Conservation (phyloP, 2,797 vertebrate genomes). For the Echeneis naucrates region DNA sequence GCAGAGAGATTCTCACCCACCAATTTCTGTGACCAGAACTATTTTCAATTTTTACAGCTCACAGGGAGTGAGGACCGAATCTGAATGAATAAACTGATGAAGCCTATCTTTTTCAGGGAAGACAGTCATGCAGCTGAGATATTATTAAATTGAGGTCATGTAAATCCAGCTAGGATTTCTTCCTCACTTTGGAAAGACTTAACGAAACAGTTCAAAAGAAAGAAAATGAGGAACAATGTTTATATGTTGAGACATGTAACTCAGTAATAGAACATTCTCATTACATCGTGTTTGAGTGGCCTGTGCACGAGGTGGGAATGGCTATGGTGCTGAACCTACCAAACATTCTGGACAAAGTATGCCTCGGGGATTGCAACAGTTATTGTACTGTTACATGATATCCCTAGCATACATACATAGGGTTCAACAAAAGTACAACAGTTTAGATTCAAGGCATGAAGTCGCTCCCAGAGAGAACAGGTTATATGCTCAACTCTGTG, state of each 20-base stretch:
- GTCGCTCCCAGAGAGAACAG: background rate
- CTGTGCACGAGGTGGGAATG: constrained; percentile 18
- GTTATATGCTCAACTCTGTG: background rate
- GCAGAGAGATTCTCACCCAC: no score
- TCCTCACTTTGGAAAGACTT: constrained; percentile 17
- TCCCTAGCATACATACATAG: background rate
- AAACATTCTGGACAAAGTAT: constrained; percentile 12
- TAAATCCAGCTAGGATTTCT: constrained; percentile 9
- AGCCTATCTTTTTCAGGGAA: background rate
- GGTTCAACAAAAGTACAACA: constrained; percentile 10
- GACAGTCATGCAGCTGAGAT: background rate
- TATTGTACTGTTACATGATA: constrained; percentile 17
- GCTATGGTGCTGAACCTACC: constrained; percentile 54
- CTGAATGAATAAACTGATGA: background rate
- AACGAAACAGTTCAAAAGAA: background rate
- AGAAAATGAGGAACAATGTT: background rate
- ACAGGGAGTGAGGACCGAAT: background rate
- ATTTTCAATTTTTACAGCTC: constrained; percentile 43
- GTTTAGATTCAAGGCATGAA: constrained; percentile 25
- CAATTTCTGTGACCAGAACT: constrained; percentile 34
- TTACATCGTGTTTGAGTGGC: background rate
- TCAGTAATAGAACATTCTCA: background rate
- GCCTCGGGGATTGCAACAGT: constrained; percentile 21
- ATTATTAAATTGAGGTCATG: background rate
- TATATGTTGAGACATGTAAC: background rate